Percentiles rank a stretch among this genome's conserved stretches.
Conservation (phyloP, 2,113 vertebrate species). For the Sinosuthora webbiana region DNA sequence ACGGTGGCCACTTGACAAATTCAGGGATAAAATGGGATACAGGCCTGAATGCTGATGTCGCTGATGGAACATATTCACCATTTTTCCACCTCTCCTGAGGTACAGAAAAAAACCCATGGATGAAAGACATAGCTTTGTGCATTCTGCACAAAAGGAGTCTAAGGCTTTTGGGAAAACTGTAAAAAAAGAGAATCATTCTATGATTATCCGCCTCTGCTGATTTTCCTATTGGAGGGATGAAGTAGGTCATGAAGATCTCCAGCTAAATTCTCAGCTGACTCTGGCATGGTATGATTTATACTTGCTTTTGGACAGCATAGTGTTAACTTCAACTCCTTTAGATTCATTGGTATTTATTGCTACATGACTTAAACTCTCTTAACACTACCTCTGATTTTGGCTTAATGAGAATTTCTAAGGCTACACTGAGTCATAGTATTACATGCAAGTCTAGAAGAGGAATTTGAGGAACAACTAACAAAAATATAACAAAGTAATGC, state of each 20-base stretch:
- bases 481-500: not conserved
- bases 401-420: not conserved
- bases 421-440: not conserved
- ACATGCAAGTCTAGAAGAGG: not conserved
- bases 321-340: not conserved
- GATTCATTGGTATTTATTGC: not conserved
- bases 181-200: not conserved
- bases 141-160: not conserved
- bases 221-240: not conserved
- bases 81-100: not conserved
- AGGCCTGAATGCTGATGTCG: not conserved
- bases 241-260: constrained; percentile 10
- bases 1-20: not conserved
- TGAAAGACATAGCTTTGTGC: not conserved
- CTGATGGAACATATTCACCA: not conserved
- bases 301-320: not conserved
- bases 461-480: not conserved
- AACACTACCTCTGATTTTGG: not conserved
- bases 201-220: not conserved
- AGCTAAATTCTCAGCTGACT: not conserved
- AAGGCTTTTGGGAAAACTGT: not conserved
- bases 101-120: not conserved
- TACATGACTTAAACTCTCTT: not conserved
- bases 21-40: not conserved
- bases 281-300: not conserved